A percentile compares a stretch with the other conserved stretches of the same genome.
phyloP scores from a whole-genome alignment of 2,113 vertebrate genomes.

The Chelonoidis abingdonii region DNA sequence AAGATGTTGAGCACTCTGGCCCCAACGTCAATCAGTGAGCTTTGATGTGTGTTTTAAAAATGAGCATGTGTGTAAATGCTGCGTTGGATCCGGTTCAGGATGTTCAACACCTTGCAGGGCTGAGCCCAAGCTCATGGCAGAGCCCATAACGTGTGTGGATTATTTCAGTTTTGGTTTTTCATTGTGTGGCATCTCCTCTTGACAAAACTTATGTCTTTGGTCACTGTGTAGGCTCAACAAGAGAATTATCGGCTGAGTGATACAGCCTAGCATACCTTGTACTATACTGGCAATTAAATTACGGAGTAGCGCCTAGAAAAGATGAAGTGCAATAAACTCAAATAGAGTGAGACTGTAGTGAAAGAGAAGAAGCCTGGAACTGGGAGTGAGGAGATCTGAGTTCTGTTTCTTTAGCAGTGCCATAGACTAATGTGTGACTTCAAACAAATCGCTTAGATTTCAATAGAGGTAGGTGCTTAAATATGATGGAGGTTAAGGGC shows the following conservation, averaged over 20 bases:
- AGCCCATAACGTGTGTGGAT: neutral
- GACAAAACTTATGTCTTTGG: neutral
- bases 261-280: neutral
- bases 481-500: too few species aligned
- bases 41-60: neutral
- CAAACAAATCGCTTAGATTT: neutral
- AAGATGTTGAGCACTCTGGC: neutral
- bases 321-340: neutral
- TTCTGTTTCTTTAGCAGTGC: neutral
- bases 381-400: neutral
- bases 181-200: neutral
- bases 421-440: fast-evolving
- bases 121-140: neutral
- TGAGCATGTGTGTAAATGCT: fast-evolving
- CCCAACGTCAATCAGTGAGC: neutral
- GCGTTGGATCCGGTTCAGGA: neutral
- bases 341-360: neutral
- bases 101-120: neutral
- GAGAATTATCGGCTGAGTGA: neutral
- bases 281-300: too few species aligned
- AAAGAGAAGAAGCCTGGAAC: neutral
- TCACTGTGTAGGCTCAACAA: neutral
- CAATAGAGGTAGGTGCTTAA: too few species aligned
- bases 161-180: too few species aligned
- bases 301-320: neutral